phyloP scores from a whole-genome alignment of 2,888 invertebrate species.

The Rhyacophila evoluta region DNA sequence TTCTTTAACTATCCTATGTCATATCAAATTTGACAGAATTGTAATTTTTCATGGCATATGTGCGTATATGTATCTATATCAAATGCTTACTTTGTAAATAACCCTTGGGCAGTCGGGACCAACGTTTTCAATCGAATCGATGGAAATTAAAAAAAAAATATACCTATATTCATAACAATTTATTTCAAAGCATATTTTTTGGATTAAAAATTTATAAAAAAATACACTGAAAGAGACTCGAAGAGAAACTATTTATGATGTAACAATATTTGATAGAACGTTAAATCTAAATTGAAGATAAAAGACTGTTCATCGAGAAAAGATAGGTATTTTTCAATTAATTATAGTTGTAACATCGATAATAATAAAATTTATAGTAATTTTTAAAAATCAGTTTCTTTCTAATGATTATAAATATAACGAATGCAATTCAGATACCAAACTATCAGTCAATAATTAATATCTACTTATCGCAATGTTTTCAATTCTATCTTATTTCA shows the following conservation, averaged over 20 bases:
- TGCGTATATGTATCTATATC: neutral
- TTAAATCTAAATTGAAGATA: conserved; percentile 1
- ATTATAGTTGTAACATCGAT: neutral
- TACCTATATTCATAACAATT: neutral
- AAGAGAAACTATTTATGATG: conserved; percentile 1
- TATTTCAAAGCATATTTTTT: conserved; percentile 10
- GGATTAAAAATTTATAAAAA: conserved; percentile 14
- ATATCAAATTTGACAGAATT: neutral
- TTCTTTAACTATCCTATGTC: no score
- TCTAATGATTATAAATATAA: neutral
- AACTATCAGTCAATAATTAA: neutral
- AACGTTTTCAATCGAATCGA: conserved; percentile 45
- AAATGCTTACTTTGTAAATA: neutral
- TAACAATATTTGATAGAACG: neutral
- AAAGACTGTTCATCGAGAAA: conserved; percentile 7
- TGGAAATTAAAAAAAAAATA: neutral
- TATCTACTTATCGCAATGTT: neutral
- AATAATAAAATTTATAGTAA: neutral
- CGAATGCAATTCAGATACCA: neutral
- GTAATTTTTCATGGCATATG: neutral
- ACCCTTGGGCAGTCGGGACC: conserved; percentile 42
- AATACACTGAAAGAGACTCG: neutral
- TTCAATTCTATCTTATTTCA: neutral
- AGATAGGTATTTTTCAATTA: conserved; percentile 2
- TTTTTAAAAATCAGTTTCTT: neutral